These are phyloP conservation scores for Periophthalmodon schlosseri DNA, from an alignment of 2,113 vertebrate species.

Conservation along the genomic window DNA sequence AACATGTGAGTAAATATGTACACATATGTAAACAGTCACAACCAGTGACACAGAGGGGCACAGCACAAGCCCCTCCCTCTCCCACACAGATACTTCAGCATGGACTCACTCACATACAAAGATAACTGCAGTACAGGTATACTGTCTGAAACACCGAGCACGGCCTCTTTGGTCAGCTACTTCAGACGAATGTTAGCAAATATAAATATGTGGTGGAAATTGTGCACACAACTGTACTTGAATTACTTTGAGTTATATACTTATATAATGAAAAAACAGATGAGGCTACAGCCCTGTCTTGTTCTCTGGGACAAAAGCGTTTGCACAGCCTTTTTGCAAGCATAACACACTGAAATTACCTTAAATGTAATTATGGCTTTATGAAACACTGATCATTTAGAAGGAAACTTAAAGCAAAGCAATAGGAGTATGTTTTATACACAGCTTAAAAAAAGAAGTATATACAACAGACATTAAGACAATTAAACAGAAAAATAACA, in stretches of 20 bases:
- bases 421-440: neutral
- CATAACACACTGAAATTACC: conserved; percentile 40
- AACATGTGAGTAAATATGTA: conserved; percentile 75
- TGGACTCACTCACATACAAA: conserved; percentile 31
- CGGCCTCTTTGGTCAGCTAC: conserved; percentile 69
- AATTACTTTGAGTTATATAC: neutral
- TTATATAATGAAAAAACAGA: conserved; percentile 7
- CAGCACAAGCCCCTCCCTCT: conserved; percentile 5
- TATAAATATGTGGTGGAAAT: neutral
- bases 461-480: conserved; percentile 28
- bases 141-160: conserved; percentile 63
- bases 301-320: conserved; percentile 32
- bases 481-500: conserved; percentile 28
- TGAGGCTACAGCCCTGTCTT: conserved; percentile 39
- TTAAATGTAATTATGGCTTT: conserved; percentile 27
- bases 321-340: conserved; percentile 41
- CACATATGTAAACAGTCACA: conserved; percentile 77
- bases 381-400: conserved; percentile 1
- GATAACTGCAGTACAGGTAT: conserved; percentile 62
- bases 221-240: neutral
- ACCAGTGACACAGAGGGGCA: conserved; percentile 61
- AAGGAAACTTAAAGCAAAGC: neutral
- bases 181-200: conserved; percentile 45
- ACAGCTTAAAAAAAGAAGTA: conserved; percentile 21
- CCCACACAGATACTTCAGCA: conserved; percentile 12